Evolutionary conservation across 1,140 invertebrate species (phyloP), one percentile per base, ranked within the genome.

Genomic region (Bilobella aurantiaca): DNA sequence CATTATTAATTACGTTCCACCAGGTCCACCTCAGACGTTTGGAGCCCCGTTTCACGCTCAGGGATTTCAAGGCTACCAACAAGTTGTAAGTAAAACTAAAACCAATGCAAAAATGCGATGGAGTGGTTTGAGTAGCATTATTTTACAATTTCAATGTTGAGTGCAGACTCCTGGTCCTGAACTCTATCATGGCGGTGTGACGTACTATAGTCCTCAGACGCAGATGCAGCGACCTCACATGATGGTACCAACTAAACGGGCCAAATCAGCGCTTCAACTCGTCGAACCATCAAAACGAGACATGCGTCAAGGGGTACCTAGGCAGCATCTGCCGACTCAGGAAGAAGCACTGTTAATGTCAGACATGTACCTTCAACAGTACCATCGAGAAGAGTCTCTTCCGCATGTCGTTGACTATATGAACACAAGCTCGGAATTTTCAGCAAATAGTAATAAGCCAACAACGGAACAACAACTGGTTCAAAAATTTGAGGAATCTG

Each of bases 211-310:
- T 75, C 80, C 70, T 73, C 81, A 74, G 63, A 76, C 69, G 62
- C 79, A 80, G 65, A 71, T 75, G 67, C 76, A 60, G 69, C 75
- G 73, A 74, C 68, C 67, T 28, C 74, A 68, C 14, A 56, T 80
- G 23, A 61, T 67, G 25, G 65, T 70, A 27, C 73, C 74, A 14
- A 72, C 74, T 30, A 80, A 82, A 69, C 74, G 83, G 64, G 81
- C 81, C 18, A 83, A 82, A 71, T 78, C 79, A 21, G 82, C 82
- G 8, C 83, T 85, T 70, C 83, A 83, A 27, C 83, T 85, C 64
- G 76, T 84, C 28, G 81, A 82, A 42, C 83, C 83, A 1, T 82
- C 82, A 0, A 82, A 83, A 58, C 72, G 62, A 64, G 57, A 23
- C 49, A 53, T 53, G 49, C 49, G 49, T 23, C 57, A 63, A 28